A percentile compares a stretch with the other conserved stretches of the same genome.
These are phyloP conservation scores for Apocheima hispidaria DNA, from an alignment of 2,888 invertebrate genomes.

Conservation along the genomic window DNA sequence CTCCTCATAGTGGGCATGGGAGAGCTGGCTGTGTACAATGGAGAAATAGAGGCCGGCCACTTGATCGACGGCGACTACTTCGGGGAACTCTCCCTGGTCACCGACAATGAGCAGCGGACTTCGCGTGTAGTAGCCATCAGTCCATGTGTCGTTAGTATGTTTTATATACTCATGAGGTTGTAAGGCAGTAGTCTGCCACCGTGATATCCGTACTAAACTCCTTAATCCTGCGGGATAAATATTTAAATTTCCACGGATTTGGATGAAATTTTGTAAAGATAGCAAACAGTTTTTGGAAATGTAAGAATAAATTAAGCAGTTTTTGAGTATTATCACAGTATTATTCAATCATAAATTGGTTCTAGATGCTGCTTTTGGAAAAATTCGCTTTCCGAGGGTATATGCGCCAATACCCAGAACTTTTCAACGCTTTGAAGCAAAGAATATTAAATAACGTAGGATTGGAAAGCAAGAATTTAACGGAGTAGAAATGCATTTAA, in stretches of 20 bases:
- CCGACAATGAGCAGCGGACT: slow-evolving; percentile 50
- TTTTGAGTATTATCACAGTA: no score
- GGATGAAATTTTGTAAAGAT: no score
- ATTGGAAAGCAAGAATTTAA: no score
- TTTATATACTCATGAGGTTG: no score
- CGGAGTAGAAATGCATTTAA: no score
- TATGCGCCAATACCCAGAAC: slow-evolving; percentile 44
- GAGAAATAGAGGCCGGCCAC: slow-evolving; percentile 49
- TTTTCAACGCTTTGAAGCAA: slow-evolving; percentile 26
- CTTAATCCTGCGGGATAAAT: no score
- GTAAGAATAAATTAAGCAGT: no score
- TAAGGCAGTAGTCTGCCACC: no score
- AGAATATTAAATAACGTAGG: slow-evolving; percentile 16
- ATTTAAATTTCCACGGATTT: no score
- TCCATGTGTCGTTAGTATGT: slow-evolving; percentile 47
- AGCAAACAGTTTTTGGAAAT: no score
- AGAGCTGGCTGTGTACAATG: slow-evolving; percentile 51
- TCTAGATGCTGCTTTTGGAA: slow-evolving; percentile 52
- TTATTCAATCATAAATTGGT: no score
- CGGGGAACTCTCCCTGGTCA: slow-evolving; percentile 55
- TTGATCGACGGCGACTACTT: slow-evolving; percentile 57
- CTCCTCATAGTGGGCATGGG: slow-evolving; percentile 51
- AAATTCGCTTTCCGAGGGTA: slow-evolving; percentile 47
- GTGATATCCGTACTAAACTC: background rate
- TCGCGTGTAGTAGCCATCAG: slow-evolving; percentile 50